Percentiles rank a stretch among this genome's conserved stretches.
Conservation (phyloP, 2,888 invertebrate genomes). For the Nebria brevicollis region DNA sequence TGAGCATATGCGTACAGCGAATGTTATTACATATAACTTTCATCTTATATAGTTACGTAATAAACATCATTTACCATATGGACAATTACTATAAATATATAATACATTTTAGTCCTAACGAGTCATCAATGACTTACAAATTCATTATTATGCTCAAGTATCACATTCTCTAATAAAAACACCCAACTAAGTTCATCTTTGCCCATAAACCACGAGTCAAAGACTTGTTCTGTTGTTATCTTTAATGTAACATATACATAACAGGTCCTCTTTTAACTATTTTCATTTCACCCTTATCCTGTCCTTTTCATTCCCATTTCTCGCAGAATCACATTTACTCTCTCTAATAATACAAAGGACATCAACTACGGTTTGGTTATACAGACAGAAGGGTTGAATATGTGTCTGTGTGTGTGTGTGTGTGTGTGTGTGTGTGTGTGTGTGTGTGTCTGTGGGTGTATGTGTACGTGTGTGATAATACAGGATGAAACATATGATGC, state of each 20-base stretch:
- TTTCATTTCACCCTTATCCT: background rate
- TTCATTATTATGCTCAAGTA: background rate
- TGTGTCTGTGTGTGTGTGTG: background rate
- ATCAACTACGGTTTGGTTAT: background rate
- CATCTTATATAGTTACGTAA: too few relatives aligned
- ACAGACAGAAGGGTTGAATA: background rate
- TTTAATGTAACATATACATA: background rate
- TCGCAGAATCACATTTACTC: background rate
- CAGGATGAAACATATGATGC: constrained; percentile 14
- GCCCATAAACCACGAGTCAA: background rate
- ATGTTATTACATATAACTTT: too few relatives aligned
- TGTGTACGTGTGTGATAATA: background rate
- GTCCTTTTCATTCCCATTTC: background rate
- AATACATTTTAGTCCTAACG: background rate
- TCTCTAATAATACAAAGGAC: constrained; percentile 15
- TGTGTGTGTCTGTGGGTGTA: background rate
- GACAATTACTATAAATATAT: background rate
- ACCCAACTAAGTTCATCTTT: background rate
- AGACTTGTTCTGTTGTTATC: background rate
- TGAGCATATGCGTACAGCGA: background rate
- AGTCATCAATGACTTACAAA: background rate
- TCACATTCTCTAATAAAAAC: too few relatives aligned
- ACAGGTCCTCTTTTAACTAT: background rate
- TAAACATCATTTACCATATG: background rate
- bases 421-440: background rate